Conservation (phyloP, 2,113 vertebrate genomes). For the Leucopsar rothschildi region DNA sequence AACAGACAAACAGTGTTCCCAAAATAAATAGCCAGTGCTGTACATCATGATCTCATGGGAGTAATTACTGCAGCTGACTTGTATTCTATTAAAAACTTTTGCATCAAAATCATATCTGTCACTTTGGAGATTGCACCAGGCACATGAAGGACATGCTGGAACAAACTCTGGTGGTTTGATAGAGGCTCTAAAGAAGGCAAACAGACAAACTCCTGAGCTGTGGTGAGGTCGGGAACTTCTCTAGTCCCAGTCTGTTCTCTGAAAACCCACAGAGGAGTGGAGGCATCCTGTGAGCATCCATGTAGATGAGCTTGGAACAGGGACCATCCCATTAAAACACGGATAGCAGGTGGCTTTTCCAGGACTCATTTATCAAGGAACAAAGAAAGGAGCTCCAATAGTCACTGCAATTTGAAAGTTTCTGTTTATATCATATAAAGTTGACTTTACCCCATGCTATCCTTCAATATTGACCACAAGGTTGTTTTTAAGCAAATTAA, state of each 20-base stretch:
- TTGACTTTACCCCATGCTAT: not conserved
- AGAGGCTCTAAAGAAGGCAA: not conserved
- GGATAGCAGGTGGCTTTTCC: not conserved
- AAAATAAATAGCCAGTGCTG: not conserved
- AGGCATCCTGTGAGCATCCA: no score
- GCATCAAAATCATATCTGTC: not conserved
- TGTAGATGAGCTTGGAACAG: not conserved
- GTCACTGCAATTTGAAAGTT: not conserved
- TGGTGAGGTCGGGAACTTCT: not conserved
- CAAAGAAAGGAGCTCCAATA: not conserved
- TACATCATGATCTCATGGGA: not conserved
- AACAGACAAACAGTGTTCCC: not conserved
- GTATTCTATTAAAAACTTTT: not conserved
- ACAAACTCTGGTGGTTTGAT: not conserved
- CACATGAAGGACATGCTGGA: rapidly evolving
- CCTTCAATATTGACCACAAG: not conserved
- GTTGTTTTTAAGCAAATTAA: not conserved
- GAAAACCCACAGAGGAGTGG: not conserved
- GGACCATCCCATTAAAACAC: rapidly evolving
- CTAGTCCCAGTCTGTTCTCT: not conserved
- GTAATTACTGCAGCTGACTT: conserved; percentile 4
- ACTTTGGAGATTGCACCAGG: not conserved
- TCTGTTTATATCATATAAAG: not conserved
- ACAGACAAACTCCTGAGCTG: not conserved
- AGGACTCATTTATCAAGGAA: not conserved